Conservation (phyloP, 2,888 invertebrate genomes). For the Drosophila rubida region DNA sequence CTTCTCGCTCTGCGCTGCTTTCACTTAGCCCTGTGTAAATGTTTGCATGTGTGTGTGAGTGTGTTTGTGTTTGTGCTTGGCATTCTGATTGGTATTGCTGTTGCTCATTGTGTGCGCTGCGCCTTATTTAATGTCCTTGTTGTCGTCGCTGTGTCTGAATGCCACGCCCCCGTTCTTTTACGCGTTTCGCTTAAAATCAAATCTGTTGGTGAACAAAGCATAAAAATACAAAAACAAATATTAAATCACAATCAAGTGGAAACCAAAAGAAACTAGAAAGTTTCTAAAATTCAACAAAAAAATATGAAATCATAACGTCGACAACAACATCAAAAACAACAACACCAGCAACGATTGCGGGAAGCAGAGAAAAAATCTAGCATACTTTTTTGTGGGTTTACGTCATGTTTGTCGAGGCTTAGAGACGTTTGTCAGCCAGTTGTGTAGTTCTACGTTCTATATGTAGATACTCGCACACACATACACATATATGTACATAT, state of each 20-base stretch:
- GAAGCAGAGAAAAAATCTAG: slow-evolving; percentile 45
- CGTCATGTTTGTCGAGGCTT: slow-evolving; percentile 73
- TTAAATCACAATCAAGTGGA: slow-evolving; percentile 9
- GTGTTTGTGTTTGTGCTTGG: slow-evolving; percentile 31
- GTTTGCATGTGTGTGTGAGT: slow-evolving; percentile 6
- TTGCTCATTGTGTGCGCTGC: slow-evolving; percentile 52
- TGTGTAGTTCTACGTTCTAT: slow-evolving; percentile 20
- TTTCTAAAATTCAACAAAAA: slow-evolving; percentile 20
- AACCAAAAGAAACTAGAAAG: slow-evolving; percentile 18
- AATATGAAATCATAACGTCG: slow-evolving; percentile 15
- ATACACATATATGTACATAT: slow-evolving; percentile 26
- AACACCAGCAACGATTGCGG: slow-evolving; percentile 16
- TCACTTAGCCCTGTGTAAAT: background rate
- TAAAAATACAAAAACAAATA: slow-evolving; percentile 16
- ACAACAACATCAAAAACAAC: slow-evolving; percentile 1
- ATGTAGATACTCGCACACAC: slow-evolving; percentile 8
- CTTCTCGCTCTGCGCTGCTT: slow-evolving; percentile 2
- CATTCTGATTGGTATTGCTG: slow-evolving; percentile 39
- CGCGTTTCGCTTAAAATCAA: slow-evolving; percentile 42
- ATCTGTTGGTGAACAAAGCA: slow-evolving; percentile 32
- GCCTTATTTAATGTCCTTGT: slow-evolving; percentile 76
- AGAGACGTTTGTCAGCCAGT: slow-evolving; percentile 32
- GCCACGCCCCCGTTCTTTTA: slow-evolving; percentile 46
- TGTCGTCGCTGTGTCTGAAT: slow-evolving; percentile 75
- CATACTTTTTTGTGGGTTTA: slow-evolving; percentile 75